Evolutionary conservation across 2,888 invertebrate genomes (phyloP).

Genomic region (Seladonia tumulorum): DNA sequence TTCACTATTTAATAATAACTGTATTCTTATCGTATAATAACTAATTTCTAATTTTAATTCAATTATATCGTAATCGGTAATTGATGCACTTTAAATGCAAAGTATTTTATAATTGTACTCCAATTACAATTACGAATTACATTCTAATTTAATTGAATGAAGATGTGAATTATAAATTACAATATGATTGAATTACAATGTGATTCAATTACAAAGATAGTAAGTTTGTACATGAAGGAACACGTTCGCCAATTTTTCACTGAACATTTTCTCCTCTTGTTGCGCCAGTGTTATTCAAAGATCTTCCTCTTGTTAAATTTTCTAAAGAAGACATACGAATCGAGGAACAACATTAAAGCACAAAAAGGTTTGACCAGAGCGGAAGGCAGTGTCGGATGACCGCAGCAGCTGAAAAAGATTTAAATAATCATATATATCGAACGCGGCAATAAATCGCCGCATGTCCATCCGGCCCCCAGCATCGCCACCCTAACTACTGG

Average conservation of each 20-base stretch:
- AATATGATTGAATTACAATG: too few species aligned
- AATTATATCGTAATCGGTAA: too few species aligned
- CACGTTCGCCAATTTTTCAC: background rate
- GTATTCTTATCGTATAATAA: too few species aligned
- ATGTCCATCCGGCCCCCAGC: slow-evolving; percentile 75
- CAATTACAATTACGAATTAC: too few species aligned
- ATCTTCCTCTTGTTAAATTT: background rate
- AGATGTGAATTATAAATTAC: too few species aligned
- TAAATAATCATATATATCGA: slow-evolving; percentile 80
- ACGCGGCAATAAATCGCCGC: slow-evolving; percentile 76
- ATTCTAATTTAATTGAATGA: too few species aligned
- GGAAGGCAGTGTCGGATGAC: slow-evolving; percentile 45
- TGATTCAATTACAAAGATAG: too few species aligned
- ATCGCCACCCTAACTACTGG: slow-evolving; percentile 77
- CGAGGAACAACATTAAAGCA: background rate
- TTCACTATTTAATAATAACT: too few species aligned
- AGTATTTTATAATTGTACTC: too few species aligned
- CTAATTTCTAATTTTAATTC: too few species aligned
- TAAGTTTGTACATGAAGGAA: background rate
- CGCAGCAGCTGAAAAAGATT: slow-evolving; percentile 67
- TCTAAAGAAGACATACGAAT: background rate
- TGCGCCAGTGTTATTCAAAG: background rate
- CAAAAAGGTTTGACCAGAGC: background rate
- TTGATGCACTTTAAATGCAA: too few species aligned
- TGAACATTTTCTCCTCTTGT: background rate